Base-by-base conservation (phyloP, 1,140 invertebrate species). In the Polypedilum vanderplanki region DNA sequence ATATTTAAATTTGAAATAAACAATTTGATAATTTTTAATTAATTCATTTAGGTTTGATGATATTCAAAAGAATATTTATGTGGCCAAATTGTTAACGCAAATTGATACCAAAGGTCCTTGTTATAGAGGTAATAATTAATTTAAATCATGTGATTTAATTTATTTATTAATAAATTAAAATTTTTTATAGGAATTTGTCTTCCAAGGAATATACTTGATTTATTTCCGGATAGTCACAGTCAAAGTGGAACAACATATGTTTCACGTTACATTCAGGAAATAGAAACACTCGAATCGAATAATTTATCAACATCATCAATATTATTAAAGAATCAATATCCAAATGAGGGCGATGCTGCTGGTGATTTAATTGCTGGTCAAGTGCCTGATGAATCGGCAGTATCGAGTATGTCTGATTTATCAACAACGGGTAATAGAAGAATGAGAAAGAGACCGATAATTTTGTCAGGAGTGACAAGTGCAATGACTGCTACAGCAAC, bases 171-270 rank as follows among this genome's bases (percentile, higher is more conserved):
- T 15, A 17, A n/a, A 74, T 9, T 84, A 41, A 77, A 82, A 70
- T 87, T 83, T 77, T 93, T 93, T 79, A 88, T 93, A 85, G 93
- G 94, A 24, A 90, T 96, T 57, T 89, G 90, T 82, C 83, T 95
- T 78, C 93, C 93, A 1, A 84, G 86, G 75, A 87, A 87, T 78
- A 83, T 93, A 1, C 81, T 85, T 5, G 86, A 87, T 64, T 84
- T 95, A 74, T 93, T 94, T 81, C 90, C 91, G 8, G 83, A 83
- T 79, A 79, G 80, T 33, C 79, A 80, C 24, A 33, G 24, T 75
- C 78, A 81, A 0, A 78, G 64, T 33, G 77, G 80, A 7, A 81
- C 80, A 15, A 82, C 80, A 15, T 83, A 83, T 75, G 80, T 83
- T 0, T 81, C 80, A 46, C 80, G 79, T 18, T 79, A 81, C 75